Base-by-base conservation (phyloP, 2,888 invertebrate species). In the Chaetoderma sp. region DNA sequence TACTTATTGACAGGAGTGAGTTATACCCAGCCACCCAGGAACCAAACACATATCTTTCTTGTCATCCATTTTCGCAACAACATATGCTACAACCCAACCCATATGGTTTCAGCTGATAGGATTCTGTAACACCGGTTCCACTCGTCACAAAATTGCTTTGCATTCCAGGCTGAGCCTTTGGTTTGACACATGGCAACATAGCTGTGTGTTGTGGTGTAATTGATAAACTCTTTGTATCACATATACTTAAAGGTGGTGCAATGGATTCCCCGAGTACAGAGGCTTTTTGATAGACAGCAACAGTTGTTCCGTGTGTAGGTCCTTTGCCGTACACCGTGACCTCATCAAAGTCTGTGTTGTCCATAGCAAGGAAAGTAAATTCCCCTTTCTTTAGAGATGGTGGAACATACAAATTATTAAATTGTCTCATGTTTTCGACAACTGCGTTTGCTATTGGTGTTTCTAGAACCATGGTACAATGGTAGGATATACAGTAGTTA, bases 361-460 rank as follows among this genome's bases (percentile, higher is more conserved):
- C 57, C n/a, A 25, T 49, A 25, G 63, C 63, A 36, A n/a, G n/a
- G 39, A 36, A 36, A n/a, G n/a, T n/a, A 36, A 57, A 65, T 6
- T 45, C 45, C 4, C 66, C 67, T 45, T 67, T 67, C 54, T 66
- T 67, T 42, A 68, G 32, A 52, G 68, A 68, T 27, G 60, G 47
- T 13, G 30, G 55, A 18, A 68, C 52, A 47, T 67, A 57, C 10
- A 66, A 49, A 8, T 52, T 58, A 28, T 56, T 27, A 18, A 47
- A 67, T 49, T 42, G 10, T 30, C 30, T 33, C 13, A 44, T 67
- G 58, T 66, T 67, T n/a, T n/a, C n/a, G n/a, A n/a, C n/a, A n/a
- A n/a, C n/a, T n/a, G n/a, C n/a, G 44, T 65, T 65, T 39, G 62
- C 58, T 6, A 66, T 32, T 18, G 57, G 49, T 8, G 63, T 66